phyloP scores from a whole-genome alignment of 2,888 invertebrate genomes.

The Pantelozetes paolii region DNA sequence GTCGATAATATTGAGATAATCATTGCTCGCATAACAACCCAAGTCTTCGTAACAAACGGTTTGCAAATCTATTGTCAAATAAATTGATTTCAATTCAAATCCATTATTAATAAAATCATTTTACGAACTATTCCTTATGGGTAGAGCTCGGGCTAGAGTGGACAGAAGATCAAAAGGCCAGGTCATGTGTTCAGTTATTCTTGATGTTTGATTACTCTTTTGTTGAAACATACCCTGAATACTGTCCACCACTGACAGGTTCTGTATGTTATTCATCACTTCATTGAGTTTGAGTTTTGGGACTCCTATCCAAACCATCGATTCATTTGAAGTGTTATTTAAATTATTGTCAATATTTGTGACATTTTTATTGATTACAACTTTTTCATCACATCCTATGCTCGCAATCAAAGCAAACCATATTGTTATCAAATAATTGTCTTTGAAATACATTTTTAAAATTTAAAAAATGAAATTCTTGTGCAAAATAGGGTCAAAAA shows the following conservation, averaged over 20 bases:
- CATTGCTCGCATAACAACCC: conserved; percentile 32
- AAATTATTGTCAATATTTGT: background rate
- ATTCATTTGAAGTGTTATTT: background rate
- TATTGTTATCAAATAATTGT: background rate
- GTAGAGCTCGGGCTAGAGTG: background rate
- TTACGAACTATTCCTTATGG: background rate
- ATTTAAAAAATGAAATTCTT: too few species aligned
- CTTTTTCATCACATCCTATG: background rate
- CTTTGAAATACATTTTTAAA: background rate
- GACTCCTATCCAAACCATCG: background rate
- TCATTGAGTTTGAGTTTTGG: background rate
- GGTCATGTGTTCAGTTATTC: background rate
- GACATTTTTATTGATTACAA: background rate
- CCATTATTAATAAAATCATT: background rate
- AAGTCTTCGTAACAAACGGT: conserved; percentile 33
- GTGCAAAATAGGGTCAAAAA: too few species aligned
- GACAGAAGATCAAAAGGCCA: conserved; percentile 9
- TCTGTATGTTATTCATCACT: background rate
- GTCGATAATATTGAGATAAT: conserved; percentile 24
- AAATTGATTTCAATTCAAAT: background rate
- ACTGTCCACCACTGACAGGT: background rate
- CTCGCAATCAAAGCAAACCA: background rate
- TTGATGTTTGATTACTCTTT: background rate
- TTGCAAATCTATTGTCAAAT: background rate
- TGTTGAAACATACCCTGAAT: background rate